phyloP scores from a whole-genome alignment of 1,140 invertebrate genomes.

The Lepidotrigona ventralis region DNA sequence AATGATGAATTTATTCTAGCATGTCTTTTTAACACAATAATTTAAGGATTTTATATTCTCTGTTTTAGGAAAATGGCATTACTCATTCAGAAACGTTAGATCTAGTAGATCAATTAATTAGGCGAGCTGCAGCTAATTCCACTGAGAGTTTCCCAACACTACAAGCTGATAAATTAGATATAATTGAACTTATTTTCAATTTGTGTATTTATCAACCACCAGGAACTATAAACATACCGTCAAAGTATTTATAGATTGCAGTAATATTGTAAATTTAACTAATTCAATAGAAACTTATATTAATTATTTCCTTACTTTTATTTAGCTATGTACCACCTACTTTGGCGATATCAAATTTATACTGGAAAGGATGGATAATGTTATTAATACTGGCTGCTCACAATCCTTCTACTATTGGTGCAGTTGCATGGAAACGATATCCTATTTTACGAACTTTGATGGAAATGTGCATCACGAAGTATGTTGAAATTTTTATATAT shows the following conservation, averaged over 20 bases:
- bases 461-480: slow-evolving; percentile 98
- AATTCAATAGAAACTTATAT: slow-evolving; percentile 10
- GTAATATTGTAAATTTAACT: slow-evolving; percentile 21
- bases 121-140: slow-evolving; percentile 89
- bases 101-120: slow-evolving; percentile 90
- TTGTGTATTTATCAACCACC: slow-evolving; percentile 95
- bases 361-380: slow-evolving; percentile 97
- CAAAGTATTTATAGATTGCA: slow-evolving; percentile 80
- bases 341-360: slow-evolving; percentile 93
- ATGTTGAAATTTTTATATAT: slow-evolving; percentile 65
- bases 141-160: slow-evolving; percentile 84
- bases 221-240: slow-evolving; percentile 93
- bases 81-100: slow-evolving; percentile 91
- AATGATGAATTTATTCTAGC: neutral
- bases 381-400: slow-evolving; percentile 94
- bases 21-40: neutral
- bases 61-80: slow-evolving; percentile 87
- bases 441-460: slow-evolving; percentile 95
- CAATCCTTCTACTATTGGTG: slow-evolving; percentile 93
- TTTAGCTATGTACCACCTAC: slow-evolving; percentile 90
- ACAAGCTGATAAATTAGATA: slow-evolving; percentile 89
- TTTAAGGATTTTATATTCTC: slow-evolving; percentile 10
- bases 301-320: slow-evolving; percentile 20
- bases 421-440: slow-evolving; percentile 93
- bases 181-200: slow-evolving; percentile 94